Evolutionary conservation across 2,888 invertebrate genomes (phyloP).

Genomic region (Portevinia maculata): DNA sequence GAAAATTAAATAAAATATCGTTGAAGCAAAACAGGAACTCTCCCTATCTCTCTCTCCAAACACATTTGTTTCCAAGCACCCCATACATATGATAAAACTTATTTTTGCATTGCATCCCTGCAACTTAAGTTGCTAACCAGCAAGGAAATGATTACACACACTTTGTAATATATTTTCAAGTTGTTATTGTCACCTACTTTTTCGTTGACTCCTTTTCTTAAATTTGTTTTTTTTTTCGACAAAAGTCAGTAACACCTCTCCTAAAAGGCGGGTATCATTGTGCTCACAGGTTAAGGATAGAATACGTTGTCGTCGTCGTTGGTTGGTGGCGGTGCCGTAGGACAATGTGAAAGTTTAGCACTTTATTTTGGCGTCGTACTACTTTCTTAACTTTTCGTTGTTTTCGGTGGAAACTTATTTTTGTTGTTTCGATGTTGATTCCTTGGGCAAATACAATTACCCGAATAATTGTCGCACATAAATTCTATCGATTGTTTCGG

Average conservation of each 20-base stretch:
- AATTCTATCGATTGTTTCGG: conserved; percentile 50
- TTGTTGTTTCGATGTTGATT: conserved; percentile 61
- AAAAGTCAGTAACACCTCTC: conserved; percentile 32
- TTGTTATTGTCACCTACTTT: conserved; percentile 71
- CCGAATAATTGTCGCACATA: conserved; percentile 67
- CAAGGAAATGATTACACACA: conserved; percentile 51
- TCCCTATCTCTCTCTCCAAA: background rate
- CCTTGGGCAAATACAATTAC: conserved; percentile 65
- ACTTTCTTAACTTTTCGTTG: conserved; percentile 64
- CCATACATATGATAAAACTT: conserved; percentile 37
- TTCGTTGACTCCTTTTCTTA: conserved; percentile 21
- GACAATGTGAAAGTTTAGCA: conserved; percentile 66
- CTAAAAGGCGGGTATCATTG: conserved; percentile 24
- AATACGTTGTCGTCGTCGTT: conserved; percentile 16
- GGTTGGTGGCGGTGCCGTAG: conserved; percentile 12
- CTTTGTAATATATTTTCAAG: conserved; percentile 68
- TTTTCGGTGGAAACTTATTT: conserved; percentile 51
- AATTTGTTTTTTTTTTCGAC: background rate
- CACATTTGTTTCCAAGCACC: conserved; percentile 34
- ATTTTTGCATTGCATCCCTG: conserved; percentile 32
- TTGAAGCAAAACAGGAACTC: conserved; percentile 33
- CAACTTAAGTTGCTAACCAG: conserved; percentile 22
- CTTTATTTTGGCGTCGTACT: conserved; percentile 71
- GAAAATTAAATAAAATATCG: conserved; percentile 17
- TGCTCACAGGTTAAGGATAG: conserved; percentile 24